Conservation (phyloP, 2,113 vertebrate species). For the Pachypanchax playfairii region DNA sequence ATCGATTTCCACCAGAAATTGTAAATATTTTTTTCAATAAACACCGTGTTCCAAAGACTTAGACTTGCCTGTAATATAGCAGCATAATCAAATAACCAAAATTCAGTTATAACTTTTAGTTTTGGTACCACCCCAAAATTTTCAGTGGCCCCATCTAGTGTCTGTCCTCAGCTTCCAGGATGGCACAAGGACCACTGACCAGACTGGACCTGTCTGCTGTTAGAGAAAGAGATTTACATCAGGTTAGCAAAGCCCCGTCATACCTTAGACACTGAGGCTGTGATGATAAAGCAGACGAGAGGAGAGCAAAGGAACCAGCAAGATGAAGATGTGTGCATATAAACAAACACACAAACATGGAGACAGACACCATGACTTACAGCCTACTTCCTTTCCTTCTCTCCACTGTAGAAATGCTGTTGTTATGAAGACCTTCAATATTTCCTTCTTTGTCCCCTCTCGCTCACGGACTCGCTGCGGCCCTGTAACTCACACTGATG, state of each 20-base stretch:
- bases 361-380: conserved; percentile 65
- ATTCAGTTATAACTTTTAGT: too few species aligned
- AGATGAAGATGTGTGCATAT: conserved; percentile 47
- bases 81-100: too few species aligned
- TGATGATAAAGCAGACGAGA: conserved; percentile 46
- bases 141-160: too few species aligned
- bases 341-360: conserved; percentile 28
- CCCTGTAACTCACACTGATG: conserved; percentile 74
- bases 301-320: not conserved
- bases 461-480: conserved; percentile 55
- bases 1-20: too few species aligned
- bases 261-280: conserved; percentile 62
- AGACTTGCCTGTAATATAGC: too few species aligned
- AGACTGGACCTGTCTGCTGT: conserved; percentile 14
- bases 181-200: conserved; percentile 53
- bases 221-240: conserved; percentile 57
- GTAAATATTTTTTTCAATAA: too few species aligned
- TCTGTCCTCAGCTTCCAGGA: too few species aligned
- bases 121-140: too few species aligned
- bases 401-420: conserved; percentile 48
- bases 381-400: conserved; percentile 48
- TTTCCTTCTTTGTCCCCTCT: conserved; percentile 62
- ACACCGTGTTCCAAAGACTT: too few species aligned
- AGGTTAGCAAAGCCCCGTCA: conserved; percentile 48
- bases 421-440: conserved; percentile 74